A percentile compares a stretch with the other conserved stretches of the same genome.
phyloP scores from a whole-genome alignment of 2,888 invertebrate species.

The Epsilonema sp. region DNA sequence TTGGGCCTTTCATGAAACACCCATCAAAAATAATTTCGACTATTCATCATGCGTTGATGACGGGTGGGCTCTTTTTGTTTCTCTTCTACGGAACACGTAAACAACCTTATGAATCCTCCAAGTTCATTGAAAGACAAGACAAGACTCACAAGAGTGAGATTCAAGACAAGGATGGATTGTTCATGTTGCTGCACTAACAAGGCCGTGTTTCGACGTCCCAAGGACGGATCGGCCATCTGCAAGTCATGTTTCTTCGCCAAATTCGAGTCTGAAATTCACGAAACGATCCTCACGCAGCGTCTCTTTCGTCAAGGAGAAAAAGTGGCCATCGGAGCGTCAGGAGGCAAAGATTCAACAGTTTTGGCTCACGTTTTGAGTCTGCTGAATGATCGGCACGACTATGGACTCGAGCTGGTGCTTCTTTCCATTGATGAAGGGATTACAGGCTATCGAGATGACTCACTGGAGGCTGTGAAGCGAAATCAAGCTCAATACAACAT shows the following conservation, averaged over 20 bases:
- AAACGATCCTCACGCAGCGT: conserved; percentile 18
- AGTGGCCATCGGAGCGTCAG: conserved; percentile 27
- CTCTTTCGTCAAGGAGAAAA: conserved; percentile 21
- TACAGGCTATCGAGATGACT: conserved; percentile 73
- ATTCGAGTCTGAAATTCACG: conserved; percentile 27
- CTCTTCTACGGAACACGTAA: too few species aligned
- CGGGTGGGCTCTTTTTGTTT: too few species aligned
- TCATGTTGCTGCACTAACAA: background rate
- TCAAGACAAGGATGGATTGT: too few species aligned
- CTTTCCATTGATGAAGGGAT: conserved; percentile 94
- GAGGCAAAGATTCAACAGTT: conserved; percentile 67
- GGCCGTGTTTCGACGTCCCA: conserved; percentile 19
- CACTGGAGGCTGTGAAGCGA: conserved; percentile 79
- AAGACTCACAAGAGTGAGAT: too few species aligned
- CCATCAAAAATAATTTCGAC: too few species aligned
- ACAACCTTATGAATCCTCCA: too few species aligned
- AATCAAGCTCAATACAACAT: conserved; percentile 82
- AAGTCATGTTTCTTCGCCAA: conserved; percentile 18
- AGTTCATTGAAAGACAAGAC: too few species aligned
- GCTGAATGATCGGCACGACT: conserved; percentile 68
- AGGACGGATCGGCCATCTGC: conserved; percentile 20
- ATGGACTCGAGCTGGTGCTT: conserved; percentile 66
- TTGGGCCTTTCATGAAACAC: too few species aligned
- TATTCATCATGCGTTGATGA: too few species aligned
- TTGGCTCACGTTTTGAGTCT: conserved; percentile 62